These are phyloP conservation scores for Aethes cnicana DNA, from an alignment of 2,888 invertebrate genomes.

Conservation along the genomic window DNA sequence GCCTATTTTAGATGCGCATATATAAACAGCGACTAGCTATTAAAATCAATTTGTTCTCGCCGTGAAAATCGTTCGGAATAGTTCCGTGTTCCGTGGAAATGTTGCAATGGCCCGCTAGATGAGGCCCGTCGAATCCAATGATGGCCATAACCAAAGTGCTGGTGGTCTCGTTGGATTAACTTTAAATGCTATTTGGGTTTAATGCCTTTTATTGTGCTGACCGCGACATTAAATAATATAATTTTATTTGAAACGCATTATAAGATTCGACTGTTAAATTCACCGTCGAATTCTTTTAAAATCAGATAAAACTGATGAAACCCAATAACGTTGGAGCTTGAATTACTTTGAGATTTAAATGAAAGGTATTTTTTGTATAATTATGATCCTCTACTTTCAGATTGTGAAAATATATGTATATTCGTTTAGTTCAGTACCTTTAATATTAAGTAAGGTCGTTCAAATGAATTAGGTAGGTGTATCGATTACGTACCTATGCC, in stretches of 20 bases:
- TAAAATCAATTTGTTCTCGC: slow-evolving; percentile 60
- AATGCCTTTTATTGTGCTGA: slow-evolving; percentile 13
- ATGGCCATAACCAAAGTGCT: slow-evolving; percentile 18
- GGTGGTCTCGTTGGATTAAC: slow-evolving; percentile 26
- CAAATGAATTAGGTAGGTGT: neutral
- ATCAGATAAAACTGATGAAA: slow-evolving; percentile 4
- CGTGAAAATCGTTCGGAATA: slow-evolving; percentile 45
- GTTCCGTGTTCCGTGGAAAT: slow-evolving; percentile 38
- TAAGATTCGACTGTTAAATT: neutral
- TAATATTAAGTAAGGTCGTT: neutral
- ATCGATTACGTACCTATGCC: slow-evolving; percentile 9
- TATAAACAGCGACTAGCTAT: slow-evolving; percentile 46
- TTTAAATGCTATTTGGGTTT: slow-evolving; percentile 24
- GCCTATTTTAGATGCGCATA: slow-evolving; percentile 59
- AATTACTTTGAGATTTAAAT: neutral
- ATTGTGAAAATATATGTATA: too few species aligned
- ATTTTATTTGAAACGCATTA: slow-evolving; percentile 15
- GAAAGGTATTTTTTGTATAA: neutral
- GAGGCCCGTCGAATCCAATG: slow-evolving; percentile 26
- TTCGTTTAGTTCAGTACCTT: neutral
- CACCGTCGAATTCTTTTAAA: slow-evolving; percentile 1
- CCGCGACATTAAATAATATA: slow-evolving; percentile 9
- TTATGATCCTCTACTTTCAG: too few species aligned
- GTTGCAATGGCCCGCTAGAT: slow-evolving; percentile 16
- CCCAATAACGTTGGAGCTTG: slow-evolving; percentile 5